Evolutionary conservation across 92 coral and sea anemone species (phyloP), one percentile per base, ranked within the genome.

Genomic region (Diadumene lineata): DNA sequence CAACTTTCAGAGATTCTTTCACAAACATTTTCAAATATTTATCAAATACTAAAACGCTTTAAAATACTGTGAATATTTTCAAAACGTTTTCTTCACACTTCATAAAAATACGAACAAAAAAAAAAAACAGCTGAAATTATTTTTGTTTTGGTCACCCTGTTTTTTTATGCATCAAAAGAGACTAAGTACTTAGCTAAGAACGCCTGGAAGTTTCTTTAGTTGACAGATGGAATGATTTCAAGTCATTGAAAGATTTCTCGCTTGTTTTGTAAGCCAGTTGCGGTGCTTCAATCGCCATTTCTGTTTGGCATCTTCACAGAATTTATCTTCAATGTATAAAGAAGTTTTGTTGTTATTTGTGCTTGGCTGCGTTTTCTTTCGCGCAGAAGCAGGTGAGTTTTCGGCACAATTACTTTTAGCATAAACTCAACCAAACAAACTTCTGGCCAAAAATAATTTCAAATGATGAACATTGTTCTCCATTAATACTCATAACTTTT

Each of bases 181-280:
- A 29, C 43, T 62, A 30, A 43, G 38, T 62, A 62, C 68, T 43
- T 28, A 1, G 28, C 43, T n/a, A 62, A 31, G 38, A 58, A 62
- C 68, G 68, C 68, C 68, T 62, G 68, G 68, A 62, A 19, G 0
- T 28, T 62, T 29, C 43, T 30, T 7, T 25, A 58, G 64, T 26
- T 62, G 68, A 62, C 68, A 62, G 68, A 62, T 62, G 68, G 30
- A 62, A 26, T 28, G 38, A 11, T 26, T 58, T 62, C 68, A n/a
- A n/a, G n/a, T n/a, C n/a, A 28, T 62, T 62, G 43, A 7, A 58
- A 13, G 68, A 29, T 28, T 62, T 28, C 18, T 21, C 22, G 13
- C 3, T 62, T 28, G 43, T 62, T 58, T 62, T 29, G 23, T 30
- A 62, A 62, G 43, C 34, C 31, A 7, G 17, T 62, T 53, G 28